Evolutionary conservation across 2,888 invertebrate genomes (phyloP).

Genomic region (Rhagonycha lutea): DNA sequence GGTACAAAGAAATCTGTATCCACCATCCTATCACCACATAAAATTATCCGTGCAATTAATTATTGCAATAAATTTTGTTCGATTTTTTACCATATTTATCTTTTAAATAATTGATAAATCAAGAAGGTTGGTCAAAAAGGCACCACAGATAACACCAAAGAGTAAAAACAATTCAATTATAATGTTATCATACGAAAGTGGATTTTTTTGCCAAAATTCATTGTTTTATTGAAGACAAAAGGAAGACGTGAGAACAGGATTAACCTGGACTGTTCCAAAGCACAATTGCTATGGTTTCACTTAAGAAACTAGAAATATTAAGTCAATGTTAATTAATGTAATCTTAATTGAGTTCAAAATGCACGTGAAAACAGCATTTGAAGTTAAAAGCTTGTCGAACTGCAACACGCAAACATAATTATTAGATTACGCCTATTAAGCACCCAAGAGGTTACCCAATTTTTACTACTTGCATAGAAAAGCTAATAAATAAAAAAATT

Average conservation of each 20-base stretch:
- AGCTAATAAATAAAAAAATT: background rate
- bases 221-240: background rate
- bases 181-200: background rate
- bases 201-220: background rate
- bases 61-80: too few relatives aligned
- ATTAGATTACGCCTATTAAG: background rate
- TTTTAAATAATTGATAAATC: too few relatives aligned
- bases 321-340: background rate
- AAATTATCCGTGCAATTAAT: too few relatives aligned
- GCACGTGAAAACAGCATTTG: background rate
- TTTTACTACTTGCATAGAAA: background rate
- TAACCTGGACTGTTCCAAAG: background rate
- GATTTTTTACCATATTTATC: too few relatives aligned
- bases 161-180: background rate
- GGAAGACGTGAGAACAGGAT: background rate
- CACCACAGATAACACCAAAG: too few relatives aligned
- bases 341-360: background rate
- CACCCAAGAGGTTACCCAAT: background rate
- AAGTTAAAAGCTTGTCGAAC: background rate
- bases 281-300: background rate
- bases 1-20: too few relatives aligned
- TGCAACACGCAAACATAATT: background rate
- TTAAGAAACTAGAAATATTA: background rate
- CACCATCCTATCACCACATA: too few relatives aligned
- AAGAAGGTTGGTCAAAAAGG: too few relatives aligned